Conservation (phyloP, 2,113 vertebrate species). For the Atlantisia rogersi region DNA sequence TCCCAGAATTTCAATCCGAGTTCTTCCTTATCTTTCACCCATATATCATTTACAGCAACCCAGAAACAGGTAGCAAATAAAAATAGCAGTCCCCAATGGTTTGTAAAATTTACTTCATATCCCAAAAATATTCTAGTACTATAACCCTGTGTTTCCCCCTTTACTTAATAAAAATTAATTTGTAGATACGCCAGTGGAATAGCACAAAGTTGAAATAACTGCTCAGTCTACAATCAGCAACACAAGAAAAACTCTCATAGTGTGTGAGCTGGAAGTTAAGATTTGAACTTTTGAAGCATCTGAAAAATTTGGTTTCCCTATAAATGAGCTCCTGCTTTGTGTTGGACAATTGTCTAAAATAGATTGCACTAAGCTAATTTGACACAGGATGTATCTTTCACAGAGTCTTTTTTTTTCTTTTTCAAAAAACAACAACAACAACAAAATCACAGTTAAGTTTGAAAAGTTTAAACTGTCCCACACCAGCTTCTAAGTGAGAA, state of each 20-base stretch:
- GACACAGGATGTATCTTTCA: not conserved
- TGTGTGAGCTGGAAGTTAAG: not conserved
- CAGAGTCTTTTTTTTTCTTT: not conserved
- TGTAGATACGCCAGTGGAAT: not conserved
- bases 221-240: not conserved
- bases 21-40: constrained; percentile 1
- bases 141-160: not conserved
- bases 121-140: not conserved
- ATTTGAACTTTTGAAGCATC: not conserved
- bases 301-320: not conserved
- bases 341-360: not conserved
- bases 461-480: not conserved
- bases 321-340: not conserved
- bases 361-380: not conserved
- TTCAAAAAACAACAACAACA: not conserved
- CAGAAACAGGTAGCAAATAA: not conserved
- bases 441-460: not conserved
- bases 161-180: not conserved
- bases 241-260: not conserved
- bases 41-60: not conserved
- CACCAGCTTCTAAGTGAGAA: not conserved
- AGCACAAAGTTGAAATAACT: not conserved
- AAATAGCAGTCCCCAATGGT: not conserved
- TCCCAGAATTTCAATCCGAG: not conserved
- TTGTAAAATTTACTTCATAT: not conserved